Base-by-base conservation (phyloP, 2,888 invertebrate species). In the Nebria brevicollis region DNA sequence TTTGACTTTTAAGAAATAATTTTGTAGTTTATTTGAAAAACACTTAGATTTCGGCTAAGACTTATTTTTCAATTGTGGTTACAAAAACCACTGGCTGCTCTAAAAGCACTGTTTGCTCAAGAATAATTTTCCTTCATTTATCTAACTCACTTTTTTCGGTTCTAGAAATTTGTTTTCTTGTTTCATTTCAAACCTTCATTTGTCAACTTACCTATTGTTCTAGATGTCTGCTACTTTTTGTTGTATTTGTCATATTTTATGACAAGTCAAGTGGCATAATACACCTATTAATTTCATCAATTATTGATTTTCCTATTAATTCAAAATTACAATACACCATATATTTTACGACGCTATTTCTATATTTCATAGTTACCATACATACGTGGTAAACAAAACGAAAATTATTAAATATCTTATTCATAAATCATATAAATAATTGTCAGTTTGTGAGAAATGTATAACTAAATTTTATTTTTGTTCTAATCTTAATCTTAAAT, bases 111-210 rank as follows among this genome's bases (percentile, higher is more conserved):
- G 7, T 54, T 54, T 25, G 7, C 8, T 13, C 26, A 64, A 76
- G 72, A 77, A 77, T 65, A 41, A 77, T 72, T 15, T 65, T 8
- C 8, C 20, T 70, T 72, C 77, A 72, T 77, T 77, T 72, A 26
- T 77, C 72, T 77, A 42, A 77, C 65, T 77, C 77, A 77, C 42
- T 77, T 77, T 77, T 77, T 77, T 77, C n/a, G 77, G 72, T 64
- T 34, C 41, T 34, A 77, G 77, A 72, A 72, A 77, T 77, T 77
- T 77, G 72, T 77, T 77, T 77, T 68, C 77, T 77, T 77, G 77
- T 77, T 77, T 77, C 72, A 77, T 72, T 77, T 77, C 77, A 77
- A 77, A 77, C 77, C 72, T 26, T 77, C 77, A 77, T 77, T 77
- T 77, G 77, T 77, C 77, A 70, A 25, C 6, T 54, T 54, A 54